A percentile compares a stretch with the other conserved stretches of the same genome.
Conservation (phyloP, 2,888 invertebrate species). For the Bombyx huttoni region DNA sequence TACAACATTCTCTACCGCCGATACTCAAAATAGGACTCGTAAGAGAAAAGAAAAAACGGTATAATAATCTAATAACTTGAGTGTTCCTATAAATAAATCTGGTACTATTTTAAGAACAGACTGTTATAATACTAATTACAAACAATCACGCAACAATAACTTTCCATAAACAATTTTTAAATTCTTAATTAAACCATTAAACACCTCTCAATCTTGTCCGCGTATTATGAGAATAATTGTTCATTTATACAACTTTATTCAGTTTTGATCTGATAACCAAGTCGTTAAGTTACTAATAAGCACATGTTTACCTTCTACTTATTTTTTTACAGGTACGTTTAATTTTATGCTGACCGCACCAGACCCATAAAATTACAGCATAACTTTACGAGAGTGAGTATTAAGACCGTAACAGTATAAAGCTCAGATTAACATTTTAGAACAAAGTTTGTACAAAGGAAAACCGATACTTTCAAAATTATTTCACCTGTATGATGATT, state of each 20-base stretch:
- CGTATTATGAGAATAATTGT: neutral
- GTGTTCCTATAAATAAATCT: too few relatives aligned
- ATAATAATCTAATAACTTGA: too few relatives aligned
- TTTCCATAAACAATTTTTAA: neutral
- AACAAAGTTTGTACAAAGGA: neutral
- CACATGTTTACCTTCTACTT: constrained; percentile 8
- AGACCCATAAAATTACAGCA: constrained; percentile 17
- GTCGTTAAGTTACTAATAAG: neutral
- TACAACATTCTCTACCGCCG: too few relatives aligned
- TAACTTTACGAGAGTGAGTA: constrained; percentile 24
- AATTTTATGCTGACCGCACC: constrained; percentile 20
- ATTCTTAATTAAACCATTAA: neutral
- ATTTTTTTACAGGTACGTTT: constrained; percentile 33
- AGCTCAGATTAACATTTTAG: neutral
- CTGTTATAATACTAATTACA: neutral
- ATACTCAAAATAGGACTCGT: too few relatives aligned
- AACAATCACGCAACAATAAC: neutral
- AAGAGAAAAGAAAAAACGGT: too few relatives aligned
- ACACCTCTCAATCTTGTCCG: neutral
- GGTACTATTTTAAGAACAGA: neutral
- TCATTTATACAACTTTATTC: neutral
- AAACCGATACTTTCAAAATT: too few relatives aligned
- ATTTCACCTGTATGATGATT: too few relatives aligned
- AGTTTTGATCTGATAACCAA: neutral
- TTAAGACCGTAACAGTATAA: constrained; percentile 7